Evolutionary conservation across 2,113 vertebrate species (phyloP).

Genomic region (Pedionomus torquatus): DNA sequence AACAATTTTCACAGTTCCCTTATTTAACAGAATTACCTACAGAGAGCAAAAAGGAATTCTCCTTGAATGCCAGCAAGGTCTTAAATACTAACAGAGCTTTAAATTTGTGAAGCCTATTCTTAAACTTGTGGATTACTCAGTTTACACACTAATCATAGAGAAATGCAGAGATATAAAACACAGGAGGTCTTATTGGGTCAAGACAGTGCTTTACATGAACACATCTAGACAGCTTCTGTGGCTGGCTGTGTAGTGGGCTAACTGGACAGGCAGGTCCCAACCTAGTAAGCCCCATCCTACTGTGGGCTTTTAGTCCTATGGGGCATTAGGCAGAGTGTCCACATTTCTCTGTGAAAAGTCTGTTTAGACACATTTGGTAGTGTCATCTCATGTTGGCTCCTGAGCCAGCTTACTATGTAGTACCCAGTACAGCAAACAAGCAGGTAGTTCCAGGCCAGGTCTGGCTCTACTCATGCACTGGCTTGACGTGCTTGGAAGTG

Average conservation of each 20-base stretch:
- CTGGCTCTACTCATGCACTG: background rate
- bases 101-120: background rate
- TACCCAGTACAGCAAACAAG: background rate
- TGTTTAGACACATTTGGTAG: background rate
- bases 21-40: background rate
- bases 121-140: background rate
- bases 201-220: background rate
- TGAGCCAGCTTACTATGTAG: background rate
- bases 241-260: background rate
- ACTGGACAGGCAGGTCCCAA: fast-evolving
- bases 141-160: background rate
- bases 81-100: background rate
- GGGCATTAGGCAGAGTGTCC: background rate
- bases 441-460: background rate
- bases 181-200: background rate
- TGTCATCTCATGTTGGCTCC: background rate
- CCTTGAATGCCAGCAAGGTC: background rate
- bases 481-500: background rate
- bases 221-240: background rate
- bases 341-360: background rate
- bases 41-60: background rate
- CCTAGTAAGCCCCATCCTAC: background rate
- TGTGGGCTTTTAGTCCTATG: background rate
- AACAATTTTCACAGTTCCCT: background rate
- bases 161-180: background rate